Base-by-base conservation (phyloP, 2,797 vertebrate species). In the Gobionotothen gibberifrons region DNA sequence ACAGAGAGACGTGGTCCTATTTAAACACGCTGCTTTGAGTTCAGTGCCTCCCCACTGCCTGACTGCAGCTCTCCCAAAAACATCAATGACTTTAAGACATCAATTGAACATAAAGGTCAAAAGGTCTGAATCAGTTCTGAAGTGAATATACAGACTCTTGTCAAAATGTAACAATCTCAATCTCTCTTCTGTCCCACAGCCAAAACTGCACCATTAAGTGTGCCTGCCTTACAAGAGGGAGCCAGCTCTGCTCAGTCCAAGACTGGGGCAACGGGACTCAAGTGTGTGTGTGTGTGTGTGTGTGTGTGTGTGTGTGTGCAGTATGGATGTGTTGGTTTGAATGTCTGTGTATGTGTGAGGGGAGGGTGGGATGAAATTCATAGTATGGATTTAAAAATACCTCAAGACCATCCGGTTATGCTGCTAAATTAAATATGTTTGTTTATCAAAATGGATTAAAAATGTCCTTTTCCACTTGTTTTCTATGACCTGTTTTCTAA, bases 201-300 rank as follows among this genome's bases (percentile, higher is more conserved):
- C 97, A 95, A 98, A 98, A 96, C 94, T 97, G 93, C 97, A 97
- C 95, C 97, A 97, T 96, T 94, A 82, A 95, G 93, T 95, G 96
- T 95, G 93, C 94, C 94, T 95, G 95, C 92, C 89, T 93, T 93
- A 93, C 84, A 90, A 92, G 85, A 90, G 85, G 90, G 90, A 90
- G 87, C 84, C 92, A 91, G 87, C 85, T 80, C 82, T 86, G 70
- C 88, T 90, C 79, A 73, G 81, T 81, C 81, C 48, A 57, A 74
- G 85, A 90, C 88, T 91, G 83, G 83, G 84, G 64, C 87, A 69
- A 83, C 88, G 85, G 85, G 85, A 90, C 86, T 85, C 69, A 16
- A 43, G 44, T 48, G 47, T 65, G 60, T 58, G 48, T 75, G 46
- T 58, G 58, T 76, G 39, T 53, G 70, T 69, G 77, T 56, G 74